Conservation (phyloP, 2,888 invertebrate genomes). For the Pterostichus madidus region DNA sequence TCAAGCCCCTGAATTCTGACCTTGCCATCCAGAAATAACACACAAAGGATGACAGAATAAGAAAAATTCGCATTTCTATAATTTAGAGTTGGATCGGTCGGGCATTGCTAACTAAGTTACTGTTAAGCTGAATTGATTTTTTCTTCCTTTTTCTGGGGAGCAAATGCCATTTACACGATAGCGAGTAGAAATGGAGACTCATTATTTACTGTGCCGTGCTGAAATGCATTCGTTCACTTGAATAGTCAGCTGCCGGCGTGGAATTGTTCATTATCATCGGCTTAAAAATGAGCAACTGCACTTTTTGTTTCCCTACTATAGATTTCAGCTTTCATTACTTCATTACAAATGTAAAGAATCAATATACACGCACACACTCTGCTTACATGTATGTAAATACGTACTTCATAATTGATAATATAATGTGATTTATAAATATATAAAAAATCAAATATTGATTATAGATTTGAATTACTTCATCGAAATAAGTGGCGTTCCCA, state of each 20-base stretch:
- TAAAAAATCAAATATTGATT: background rate
- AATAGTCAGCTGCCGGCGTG: constrained; percentile 2
- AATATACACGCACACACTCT: too few relatives aligned
- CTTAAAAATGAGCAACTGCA: background rate
- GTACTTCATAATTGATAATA: background rate
- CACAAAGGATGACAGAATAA: constrained; percentile 7
- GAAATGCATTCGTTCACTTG: constrained; percentile 29
- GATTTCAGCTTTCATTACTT: constrained; percentile 1
- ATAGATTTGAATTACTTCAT: too few relatives aligned
- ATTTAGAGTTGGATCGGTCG: constrained; percentile 22
- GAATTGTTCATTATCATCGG: constrained; percentile 6
- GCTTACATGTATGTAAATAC: too few relatives aligned
- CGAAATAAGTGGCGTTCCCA: too few relatives aligned
- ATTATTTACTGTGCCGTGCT: constrained; percentile 15
- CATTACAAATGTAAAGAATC: background rate
- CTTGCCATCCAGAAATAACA: constrained; percentile 14
- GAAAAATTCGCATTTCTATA: constrained; percentile 12
- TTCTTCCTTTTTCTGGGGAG: constrained; percentile 1
- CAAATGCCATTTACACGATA: constrained; percentile 8
- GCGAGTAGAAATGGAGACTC: constrained; percentile 26
- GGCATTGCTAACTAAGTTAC: constrained; percentile 38
- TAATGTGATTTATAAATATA: background rate
- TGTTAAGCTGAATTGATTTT: constrained; percentile 29
- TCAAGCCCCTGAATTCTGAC: constrained; percentile 1
- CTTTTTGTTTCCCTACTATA: background rate